Percentiles rank a stretch among this genome's conserved stretches.
phyloP scores from a whole-genome alignment of 2,113 vertebrate genomes.

The Hippocampus guttulatus region DNA sequence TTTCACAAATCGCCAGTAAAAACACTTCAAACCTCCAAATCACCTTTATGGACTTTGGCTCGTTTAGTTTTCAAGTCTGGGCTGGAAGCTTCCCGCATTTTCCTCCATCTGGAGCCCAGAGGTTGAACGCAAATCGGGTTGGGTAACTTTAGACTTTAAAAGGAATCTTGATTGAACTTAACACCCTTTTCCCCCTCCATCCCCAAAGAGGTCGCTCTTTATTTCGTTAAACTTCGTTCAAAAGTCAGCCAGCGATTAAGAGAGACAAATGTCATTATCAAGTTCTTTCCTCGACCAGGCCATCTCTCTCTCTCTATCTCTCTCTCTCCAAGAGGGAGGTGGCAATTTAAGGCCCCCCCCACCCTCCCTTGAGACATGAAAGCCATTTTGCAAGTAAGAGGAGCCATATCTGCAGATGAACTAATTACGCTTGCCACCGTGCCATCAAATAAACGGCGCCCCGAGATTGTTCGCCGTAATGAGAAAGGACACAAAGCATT shows the following conservation, averaged over 20 bases:
- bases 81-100: slow-evolving; percentile 13
- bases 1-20: slow-evolving; percentile 32
- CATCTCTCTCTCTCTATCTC: slow-evolving; percentile 20
- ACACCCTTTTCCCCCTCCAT: not conserved
- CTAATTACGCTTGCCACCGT: slow-evolving; percentile 66
- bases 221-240: not conserved
- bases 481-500: slow-evolving; percentile 41
- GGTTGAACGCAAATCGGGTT: not conserved
- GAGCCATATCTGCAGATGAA: slow-evolving; percentile 61
- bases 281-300: not conserved
- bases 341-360: slow-evolving; percentile 57
- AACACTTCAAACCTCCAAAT: slow-evolving; percentile 35
- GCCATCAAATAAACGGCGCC: slow-evolving; percentile 63
- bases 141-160: not conserved
- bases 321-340: slow-evolving; percentile 34
- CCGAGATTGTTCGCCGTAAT: slow-evolving; percentile 66
- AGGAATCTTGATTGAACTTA: not conserved
- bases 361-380: slow-evolving; percentile 49
- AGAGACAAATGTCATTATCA: slow-evolving; percentile 1
- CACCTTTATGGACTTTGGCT: slow-evolving; percentile 28
- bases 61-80: slow-evolving; percentile 25
- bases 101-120: slow-evolving; percentile 10
- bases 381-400: slow-evolving; percentile 53
- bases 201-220: not conserved
- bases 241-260: slow-evolving; percentile 1